Conservation (phyloP, 2,113 vertebrate genomes). For the Tragelaphus buxtoni region DNA sequence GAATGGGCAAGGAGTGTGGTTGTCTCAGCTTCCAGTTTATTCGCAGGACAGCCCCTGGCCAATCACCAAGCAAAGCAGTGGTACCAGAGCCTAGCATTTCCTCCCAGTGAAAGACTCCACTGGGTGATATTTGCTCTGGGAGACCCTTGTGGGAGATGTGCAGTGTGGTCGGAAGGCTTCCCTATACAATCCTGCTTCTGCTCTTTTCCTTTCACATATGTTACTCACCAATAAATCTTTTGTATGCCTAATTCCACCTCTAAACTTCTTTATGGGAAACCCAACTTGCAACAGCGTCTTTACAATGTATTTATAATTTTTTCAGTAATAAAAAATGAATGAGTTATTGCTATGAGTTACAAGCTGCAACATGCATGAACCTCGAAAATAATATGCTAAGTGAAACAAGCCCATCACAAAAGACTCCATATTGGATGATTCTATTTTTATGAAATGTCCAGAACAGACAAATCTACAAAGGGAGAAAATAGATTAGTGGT, state of each 20-base stretch:
- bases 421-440: background rate
- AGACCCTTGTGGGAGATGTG: background rate
- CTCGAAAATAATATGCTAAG: background rate
- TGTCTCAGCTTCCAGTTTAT: background rate
- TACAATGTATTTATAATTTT: background rate
- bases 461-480: background rate
- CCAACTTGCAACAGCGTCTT: background rate
- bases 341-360: background rate
- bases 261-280: background rate
- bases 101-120: background rate
- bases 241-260: background rate
- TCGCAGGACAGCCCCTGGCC: background rate
- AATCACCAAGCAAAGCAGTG: background rate
- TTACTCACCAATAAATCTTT: background rate
- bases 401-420: background rate
- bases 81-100: background rate
- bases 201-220: background rate
- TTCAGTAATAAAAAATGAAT: background rate
- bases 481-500: background rate
- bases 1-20: background rate
- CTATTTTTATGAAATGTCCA: background rate
- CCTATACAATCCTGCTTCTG: background rate
- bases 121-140: background rate
- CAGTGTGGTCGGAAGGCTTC: accelerated
- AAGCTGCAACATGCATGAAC: background rate